Percentiles rank a stretch among this genome's conserved stretches.
These are phyloP conservation scores for Pycnonotus jocosus DNA, from an alignment of 2,113 vertebrate genomes.

Conservation along the genomic window DNA sequence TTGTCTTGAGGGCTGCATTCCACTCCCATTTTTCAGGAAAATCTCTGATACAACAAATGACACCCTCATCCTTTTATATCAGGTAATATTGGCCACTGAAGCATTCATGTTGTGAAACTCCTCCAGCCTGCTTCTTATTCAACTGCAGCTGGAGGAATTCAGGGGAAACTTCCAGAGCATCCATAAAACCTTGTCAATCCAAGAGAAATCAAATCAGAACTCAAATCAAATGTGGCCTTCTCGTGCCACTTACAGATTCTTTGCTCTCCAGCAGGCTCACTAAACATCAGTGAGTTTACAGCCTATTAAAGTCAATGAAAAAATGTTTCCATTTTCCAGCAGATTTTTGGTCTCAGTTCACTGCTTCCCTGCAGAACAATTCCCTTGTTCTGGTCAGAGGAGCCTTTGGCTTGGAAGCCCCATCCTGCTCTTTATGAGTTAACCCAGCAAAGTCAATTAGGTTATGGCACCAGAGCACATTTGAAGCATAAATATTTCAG, in stretches of 20 bases:
- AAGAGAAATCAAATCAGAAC: neutral
- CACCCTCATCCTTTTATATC: neutral
- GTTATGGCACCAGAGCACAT: neutral
- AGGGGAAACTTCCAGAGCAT: neutral
- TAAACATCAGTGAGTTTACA: neutral
- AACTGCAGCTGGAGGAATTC: neutral
- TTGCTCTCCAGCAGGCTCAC: neutral
- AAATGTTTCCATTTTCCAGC: neutral
- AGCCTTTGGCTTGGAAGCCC: neutral
- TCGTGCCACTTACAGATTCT: neutral
- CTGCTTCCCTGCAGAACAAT: neutral
- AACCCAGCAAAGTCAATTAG: neutral
- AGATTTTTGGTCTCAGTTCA: neutral
- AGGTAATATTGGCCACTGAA: neutral
- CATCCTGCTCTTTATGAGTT: fast-evolving
- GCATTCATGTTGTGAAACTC: neutral
- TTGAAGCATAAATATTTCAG: neutral
- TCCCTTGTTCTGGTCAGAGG: neutral
- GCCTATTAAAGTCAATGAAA: neutral
- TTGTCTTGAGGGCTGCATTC: neutral
- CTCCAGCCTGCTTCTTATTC: neutral
- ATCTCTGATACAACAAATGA: neutral
- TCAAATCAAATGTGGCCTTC: neutral
- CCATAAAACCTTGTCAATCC: neutral
- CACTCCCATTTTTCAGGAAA: neutral